Evolutionary conservation across 2,888 invertebrate genomes (phyloP), one percentile per base, ranked within the genome.

Genomic region (Oscheius sp.): DNA sequence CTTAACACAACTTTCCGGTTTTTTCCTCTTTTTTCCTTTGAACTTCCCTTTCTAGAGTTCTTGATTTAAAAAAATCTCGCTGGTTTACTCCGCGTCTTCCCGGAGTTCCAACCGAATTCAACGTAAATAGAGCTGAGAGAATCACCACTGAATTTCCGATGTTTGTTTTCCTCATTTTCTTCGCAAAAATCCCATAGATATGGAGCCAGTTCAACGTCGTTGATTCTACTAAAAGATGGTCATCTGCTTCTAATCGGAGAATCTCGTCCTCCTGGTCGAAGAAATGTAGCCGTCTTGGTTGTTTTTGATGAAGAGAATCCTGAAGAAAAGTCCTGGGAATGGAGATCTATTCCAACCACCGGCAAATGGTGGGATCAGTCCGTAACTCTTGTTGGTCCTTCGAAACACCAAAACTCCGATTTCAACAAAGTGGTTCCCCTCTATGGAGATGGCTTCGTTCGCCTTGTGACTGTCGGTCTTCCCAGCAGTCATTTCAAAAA

Each of bases 381-480:
- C n/a, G 45, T 15, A 25, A n/a, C 31, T 17, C 58, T 15, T 8
- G 61, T 45, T 1, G 61, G 61, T 17, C 45, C 61, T 6, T 45
- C 45, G n/a, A 42, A 25, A 42, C 45, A 42, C 27, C 25, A 31
- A 42, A 61, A 61, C 45, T 45, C 45, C 45, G 31, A 61, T 10
- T 61, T 42, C n/a, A 10, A 23, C 17, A 42, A 61, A 37, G 53
- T 65, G 33, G 65, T 53, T 17, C 27, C 65, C 15, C 34, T 65
- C 15, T 17, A 46, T 5, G 50, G 52, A 31, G 12, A 53, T 3
- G 33, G 25, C 27, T 27, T 37, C 20, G 29, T 65, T 20, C 52
- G 65, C 1, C 53, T 65, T 4, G 65, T 65, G 6, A 53, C 65
- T 12, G 39, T 65, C 17, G 65, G 65, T 12, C 37, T 65, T 20